Percentiles rank a stretch among this genome's conserved stretches.
These are phyloP conservation scores for Vireo griseus DNA, from an alignment of 2,797 vertebrate genomes.

Conservation along the genomic window DNA sequence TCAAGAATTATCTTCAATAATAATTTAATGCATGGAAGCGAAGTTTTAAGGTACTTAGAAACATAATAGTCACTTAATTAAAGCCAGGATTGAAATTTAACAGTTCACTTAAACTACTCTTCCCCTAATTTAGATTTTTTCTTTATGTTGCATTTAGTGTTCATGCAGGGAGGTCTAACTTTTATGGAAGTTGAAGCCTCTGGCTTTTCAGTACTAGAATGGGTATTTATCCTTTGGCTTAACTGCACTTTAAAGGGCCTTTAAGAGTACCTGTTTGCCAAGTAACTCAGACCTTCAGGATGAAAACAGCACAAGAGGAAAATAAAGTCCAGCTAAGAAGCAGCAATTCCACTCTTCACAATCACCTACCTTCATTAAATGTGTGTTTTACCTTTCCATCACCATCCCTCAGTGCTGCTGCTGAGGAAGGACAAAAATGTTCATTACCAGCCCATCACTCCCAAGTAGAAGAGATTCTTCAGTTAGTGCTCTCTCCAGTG, in stretches of 20 bases:
- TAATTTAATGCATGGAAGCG: background rate
- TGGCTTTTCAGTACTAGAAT: background rate
- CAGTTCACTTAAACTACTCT: background rate
- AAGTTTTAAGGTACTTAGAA: background rate
- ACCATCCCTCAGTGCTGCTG: background rate
- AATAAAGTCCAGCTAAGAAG: background rate
- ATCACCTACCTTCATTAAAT: background rate
- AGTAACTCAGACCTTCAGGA: background rate
- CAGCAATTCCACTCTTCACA: background rate
- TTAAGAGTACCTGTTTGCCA: background rate
- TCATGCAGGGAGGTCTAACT: background rate
- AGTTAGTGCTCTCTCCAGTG: background rate
- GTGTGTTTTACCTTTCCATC: background rate
- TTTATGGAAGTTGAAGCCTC: background rate
- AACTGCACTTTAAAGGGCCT: background rate
- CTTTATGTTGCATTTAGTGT: background rate
- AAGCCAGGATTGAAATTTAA: conserved; percentile 4
- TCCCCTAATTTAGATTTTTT: background rate
- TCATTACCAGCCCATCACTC: background rate
- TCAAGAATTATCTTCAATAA: background rate
- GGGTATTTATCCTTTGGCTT: background rate
- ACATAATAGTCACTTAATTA: conserved; percentile 3
- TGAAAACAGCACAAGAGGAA: background rate
- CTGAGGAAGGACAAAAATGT: background rate
- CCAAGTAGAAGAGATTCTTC: background rate